Evolutionary conservation across 2,888 invertebrate species (phyloP).

Genomic region (Calliscelio sp.): DNA sequence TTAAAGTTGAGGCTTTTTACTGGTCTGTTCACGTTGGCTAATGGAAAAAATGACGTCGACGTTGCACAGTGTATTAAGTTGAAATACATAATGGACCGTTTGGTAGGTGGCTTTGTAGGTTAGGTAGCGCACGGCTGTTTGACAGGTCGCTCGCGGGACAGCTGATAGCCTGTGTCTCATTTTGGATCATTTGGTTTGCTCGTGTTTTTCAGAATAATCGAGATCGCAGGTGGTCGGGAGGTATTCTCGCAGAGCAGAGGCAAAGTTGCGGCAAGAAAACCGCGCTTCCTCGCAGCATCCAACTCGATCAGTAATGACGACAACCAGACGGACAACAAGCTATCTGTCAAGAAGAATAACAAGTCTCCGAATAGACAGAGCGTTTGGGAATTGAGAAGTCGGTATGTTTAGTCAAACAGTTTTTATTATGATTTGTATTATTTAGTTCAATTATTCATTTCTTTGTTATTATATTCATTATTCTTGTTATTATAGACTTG

Average conservation of each 20-base stretch:
- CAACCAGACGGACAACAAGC: constrained; percentile 84
- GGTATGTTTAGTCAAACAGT: constrained; percentile 81
- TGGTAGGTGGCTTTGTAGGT: constrained; percentile 29
- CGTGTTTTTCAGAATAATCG: constrained; percentile 88
- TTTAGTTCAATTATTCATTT: no score
- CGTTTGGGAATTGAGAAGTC: constrained; percentile 88
- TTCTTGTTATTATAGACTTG: no score
- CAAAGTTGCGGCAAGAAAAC: constrained; percentile 90
- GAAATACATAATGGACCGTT: no score
- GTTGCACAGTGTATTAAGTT: no score
- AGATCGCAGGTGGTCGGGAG: constrained; percentile 94
- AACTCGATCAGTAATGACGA: constrained; percentile 85
- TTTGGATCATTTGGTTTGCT: no score
- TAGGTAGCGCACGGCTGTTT: constrained; percentile 37
- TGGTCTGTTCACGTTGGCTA: not conserved
- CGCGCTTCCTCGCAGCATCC: constrained; percentile 87
- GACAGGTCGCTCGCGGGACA: constrained; percentile 48
- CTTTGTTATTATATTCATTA: no score
- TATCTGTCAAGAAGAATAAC: constrained; percentile 85
- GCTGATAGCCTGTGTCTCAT: no score
- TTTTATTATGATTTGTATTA: not conserved
- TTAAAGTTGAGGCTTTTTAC: no score
- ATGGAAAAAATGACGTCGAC: not conserved
- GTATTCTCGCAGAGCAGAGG: constrained; percentile 93
- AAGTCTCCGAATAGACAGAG: constrained; percentile 87